phyloP scores from a whole-genome alignment of 1,140 invertebrate genomes.

The Aethina tumida region DNA sequence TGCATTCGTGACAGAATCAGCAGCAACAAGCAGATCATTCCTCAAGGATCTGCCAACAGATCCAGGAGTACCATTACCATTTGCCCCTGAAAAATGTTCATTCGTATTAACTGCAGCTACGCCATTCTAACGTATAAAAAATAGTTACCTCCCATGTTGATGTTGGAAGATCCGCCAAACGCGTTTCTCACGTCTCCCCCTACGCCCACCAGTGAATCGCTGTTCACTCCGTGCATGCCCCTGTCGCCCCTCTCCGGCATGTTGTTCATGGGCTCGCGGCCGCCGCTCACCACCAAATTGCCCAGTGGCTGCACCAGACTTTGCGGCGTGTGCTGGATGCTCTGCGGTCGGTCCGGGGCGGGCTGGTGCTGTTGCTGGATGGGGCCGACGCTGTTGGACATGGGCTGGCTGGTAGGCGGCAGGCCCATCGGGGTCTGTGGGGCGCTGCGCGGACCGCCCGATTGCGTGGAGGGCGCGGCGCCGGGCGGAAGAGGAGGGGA shows the following conservation, averaged over 20 bases:
- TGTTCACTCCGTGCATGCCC: constrained; percentile 25
- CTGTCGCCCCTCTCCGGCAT: constrained; percentile 20
- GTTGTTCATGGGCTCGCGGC: constrained; percentile 16
- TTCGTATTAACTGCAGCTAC: neutral
- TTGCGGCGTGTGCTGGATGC: constrained; percentile 6
- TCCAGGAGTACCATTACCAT: constrained; percentile 34
- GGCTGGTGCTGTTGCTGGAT: constrained; percentile 12
- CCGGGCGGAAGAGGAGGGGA: constrained; percentile 61
- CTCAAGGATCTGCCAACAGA: constrained; percentile 55
- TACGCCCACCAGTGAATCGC: constrained; percentile 41
- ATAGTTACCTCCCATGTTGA: constrained; percentile 19
- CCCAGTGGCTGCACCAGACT: constrained; percentile 15
- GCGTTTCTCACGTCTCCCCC: constrained; percentile 45
- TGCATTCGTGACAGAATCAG: constrained; percentile 91
- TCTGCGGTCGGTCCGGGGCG: constrained; percentile 8
- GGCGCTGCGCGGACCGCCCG: constrained; percentile 49
- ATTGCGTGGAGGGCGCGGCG: constrained; percentile 37
- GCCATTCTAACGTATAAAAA: neutral
- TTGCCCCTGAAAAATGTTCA: constrained; percentile 22
- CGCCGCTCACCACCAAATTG: constrained; percentile 10
- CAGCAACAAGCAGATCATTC: constrained; percentile 81
- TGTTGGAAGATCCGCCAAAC: constrained; percentile 31
- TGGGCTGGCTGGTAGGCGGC: constrained; percentile 28
- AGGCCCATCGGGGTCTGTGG: constrained; percentile 58
- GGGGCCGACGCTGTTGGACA: constrained; percentile 14